phyloP scores from a whole-genome alignment of 2,888 invertebrate species.

The Scaptomyza tumidula region DNA sequence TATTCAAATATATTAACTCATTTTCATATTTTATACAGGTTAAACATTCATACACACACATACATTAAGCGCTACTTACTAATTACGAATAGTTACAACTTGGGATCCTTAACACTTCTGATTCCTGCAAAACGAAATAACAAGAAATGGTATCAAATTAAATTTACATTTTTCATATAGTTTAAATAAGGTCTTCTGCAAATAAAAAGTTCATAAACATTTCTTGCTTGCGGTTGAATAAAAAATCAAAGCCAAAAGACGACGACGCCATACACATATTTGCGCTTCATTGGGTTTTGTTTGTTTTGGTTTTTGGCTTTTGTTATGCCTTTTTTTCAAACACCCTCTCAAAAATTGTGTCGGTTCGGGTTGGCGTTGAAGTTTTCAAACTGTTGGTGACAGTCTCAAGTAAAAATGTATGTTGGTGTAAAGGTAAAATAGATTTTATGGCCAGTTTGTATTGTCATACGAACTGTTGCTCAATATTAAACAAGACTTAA shows the following conservation, averaged over 20 bases:
- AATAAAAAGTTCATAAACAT: conserved; percentile 46
- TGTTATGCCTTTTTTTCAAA: not conserved
- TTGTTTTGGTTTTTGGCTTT: conserved; percentile 36
- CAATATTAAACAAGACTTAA: not conserved
- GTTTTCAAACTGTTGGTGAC: not conserved
- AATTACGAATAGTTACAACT: conserved; percentile 46
- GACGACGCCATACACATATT: conserved; percentile 14
- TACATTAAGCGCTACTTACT: conserved; percentile 26
- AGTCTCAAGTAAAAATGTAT: too few species aligned
- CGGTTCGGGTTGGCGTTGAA: conserved; percentile 1
- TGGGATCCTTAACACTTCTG: conserved; percentile 9
- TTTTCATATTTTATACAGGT: conserved; percentile 32
- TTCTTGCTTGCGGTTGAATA: conserved; percentile 42
- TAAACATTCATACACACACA: conserved; percentile 10
- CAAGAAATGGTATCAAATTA: not conserved
- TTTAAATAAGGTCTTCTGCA: conserved; percentile 20
- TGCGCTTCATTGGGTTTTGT: conserved; percentile 47
- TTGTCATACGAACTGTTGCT: too few species aligned
- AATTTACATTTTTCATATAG: not conserved
- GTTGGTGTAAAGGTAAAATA: too few species aligned
- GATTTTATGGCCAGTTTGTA: too few species aligned
- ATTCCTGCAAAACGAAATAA: conserved; percentile 23
- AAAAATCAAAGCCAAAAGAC: conserved; percentile 47
- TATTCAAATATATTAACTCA: conserved; percentile 31
- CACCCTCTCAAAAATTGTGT: not conserved